These are phyloP conservation scores for Lordiphosa mommai DNA, from an alignment of 1,140 invertebrate species.

Conservation along the genomic window DNA sequence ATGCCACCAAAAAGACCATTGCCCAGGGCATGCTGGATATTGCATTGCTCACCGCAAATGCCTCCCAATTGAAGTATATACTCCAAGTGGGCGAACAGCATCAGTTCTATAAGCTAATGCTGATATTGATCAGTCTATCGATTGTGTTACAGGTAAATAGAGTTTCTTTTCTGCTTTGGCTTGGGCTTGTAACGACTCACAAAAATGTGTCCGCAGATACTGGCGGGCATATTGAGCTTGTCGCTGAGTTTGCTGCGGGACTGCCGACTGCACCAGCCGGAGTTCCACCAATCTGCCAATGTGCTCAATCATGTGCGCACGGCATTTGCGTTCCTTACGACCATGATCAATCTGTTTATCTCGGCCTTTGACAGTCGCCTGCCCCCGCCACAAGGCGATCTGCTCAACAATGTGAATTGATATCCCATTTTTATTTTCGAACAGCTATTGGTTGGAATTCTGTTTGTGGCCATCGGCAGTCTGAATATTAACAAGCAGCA, in stretches of 20 bases:
- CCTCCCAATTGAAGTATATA: slow-evolving; percentile 93
- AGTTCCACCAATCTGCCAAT: slow-evolving; percentile 85
- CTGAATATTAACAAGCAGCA: slow-evolving; percentile 88
- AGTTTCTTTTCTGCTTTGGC: background rate
- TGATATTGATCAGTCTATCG: slow-evolving; percentile 89
- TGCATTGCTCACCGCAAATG: slow-evolving; percentile 89
- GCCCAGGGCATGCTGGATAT: slow-evolving; percentile 91
- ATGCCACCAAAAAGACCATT: slow-evolving; percentile 93
- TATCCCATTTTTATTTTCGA: slow-evolving; percentile 44
- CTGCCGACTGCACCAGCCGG: slow-evolving; percentile 85
- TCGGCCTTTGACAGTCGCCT: slow-evolving; percentile 85
- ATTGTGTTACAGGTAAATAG: slow-evolving; percentile 91
- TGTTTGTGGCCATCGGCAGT: slow-evolving; percentile 89
- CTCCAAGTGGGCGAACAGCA: slow-evolving; percentile 90
- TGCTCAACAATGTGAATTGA: slow-evolving; percentile 49
- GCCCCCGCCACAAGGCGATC: slow-evolving; percentile 55
- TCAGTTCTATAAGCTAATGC: slow-evolving; percentile 90
- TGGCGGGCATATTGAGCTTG: slow-evolving; percentile 85
- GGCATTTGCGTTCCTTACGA: slow-evolving; percentile 86
- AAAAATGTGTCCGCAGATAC: slow-evolving; percentile 71
- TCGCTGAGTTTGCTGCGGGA: slow-evolving; percentile 87
- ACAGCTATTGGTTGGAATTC: slow-evolving; percentile 88
- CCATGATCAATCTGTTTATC: slow-evolving; percentile 88
- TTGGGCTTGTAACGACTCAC: slow-evolving; percentile 22
- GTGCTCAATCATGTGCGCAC: slow-evolving; percentile 87